Base-by-base conservation (phyloP, 2,113 vertebrate species). In the Pluvianellus socialis region DNA sequence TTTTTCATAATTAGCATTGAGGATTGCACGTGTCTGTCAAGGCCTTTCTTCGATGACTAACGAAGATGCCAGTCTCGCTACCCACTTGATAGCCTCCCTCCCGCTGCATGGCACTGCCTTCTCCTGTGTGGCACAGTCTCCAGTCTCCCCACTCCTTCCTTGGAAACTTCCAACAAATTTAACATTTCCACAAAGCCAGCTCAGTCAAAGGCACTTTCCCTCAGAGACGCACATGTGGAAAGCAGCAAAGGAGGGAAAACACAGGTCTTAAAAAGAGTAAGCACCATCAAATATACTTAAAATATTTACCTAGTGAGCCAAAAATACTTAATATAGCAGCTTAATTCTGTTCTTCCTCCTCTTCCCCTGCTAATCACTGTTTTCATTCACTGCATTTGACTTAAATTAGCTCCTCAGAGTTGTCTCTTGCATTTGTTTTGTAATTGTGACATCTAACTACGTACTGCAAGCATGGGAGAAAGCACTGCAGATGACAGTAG, bases 201-300 rank as follows among this genome's bases (percentile, higher is more conserved):
- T 63, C n/a, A 81, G 67, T 55, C 59, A 86, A 86, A 80, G 67
- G 33, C 55, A 42, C 17, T 49, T 77, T 53, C 52, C 14, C 81
- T 62, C 33, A 35, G n/a, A 66, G 23, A 66, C 2, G 1, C 1
- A 1, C n/a, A 56, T 1, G 4, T 12, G 33, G 55, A 75, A 72
- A 79, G 45, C 9, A 81, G 38, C 8, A 89, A 68, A 71, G 47
- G 24, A 56, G 15, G 26, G 38, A 86, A 56, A 90, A 61, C 8
- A 74, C 17, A 28, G 15, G 8, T 76, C 28, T 91, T 77, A 26
- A 52, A 83, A 88, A 44, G 17, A 68, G 4, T 30, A 66, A 81
- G 35, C 58, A 15, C 24, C 59, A 53, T 14, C 62, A 33, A 86
- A 79, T 21, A 53, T 45, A 40, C 11, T 59, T 72, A 14, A 67